Evolutionary conservation across 92 coral and sea anemone genomes (phyloP), one percentile per base, ranked within the genome.

Genomic region (Paragorgia papillata): DNA sequence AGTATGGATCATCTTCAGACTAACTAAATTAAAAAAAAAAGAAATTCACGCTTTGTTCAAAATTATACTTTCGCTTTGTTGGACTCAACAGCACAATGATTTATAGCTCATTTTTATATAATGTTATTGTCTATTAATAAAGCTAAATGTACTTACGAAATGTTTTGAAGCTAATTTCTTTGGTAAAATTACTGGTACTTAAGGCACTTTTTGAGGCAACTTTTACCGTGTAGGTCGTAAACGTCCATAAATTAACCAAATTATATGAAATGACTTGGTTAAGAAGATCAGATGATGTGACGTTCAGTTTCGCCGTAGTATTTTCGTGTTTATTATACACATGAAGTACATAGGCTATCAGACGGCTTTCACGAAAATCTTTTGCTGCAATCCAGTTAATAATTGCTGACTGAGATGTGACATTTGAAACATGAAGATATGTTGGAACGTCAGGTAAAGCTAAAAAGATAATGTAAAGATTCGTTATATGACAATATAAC

Each of bases 341-440:
- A 19, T 33, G 62, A 39, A 71, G 24, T 5, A 51, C 9, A 26
- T 71, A 71, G 24, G 34, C 35, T 21, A 18, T 30, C 12, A 71
- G 49, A 9, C 64, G 78, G 54, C 78, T 71, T 53, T 71, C 78
- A 24, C 17, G 2, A 37, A 30, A 51, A 71, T 71, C 78, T 29
- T 30, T 29, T 10, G 78, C 78, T 9, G 78, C 78, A n/a, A 20
- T 37, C 78, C 62, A 71, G 18, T 9, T 18, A 30, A 71, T 3
- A 12, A 34, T 26, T 4, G 63, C 78, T 71, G 64, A 53, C 29
- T 12, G 27, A 8, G 64, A 71, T 39, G 30, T 71, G 7, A 71
- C 17, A 28, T 53, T 71, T 49, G 3, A 9, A 21, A 71, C 43
- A 7, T 9, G 41, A 5, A 24, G 49, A 7, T 0, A 34, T 53